Evolutionary conservation across 2,888 invertebrate genomes (phyloP), one percentile per base, ranked within the genome.

Genomic region (Erannis defoliaria): DNA sequence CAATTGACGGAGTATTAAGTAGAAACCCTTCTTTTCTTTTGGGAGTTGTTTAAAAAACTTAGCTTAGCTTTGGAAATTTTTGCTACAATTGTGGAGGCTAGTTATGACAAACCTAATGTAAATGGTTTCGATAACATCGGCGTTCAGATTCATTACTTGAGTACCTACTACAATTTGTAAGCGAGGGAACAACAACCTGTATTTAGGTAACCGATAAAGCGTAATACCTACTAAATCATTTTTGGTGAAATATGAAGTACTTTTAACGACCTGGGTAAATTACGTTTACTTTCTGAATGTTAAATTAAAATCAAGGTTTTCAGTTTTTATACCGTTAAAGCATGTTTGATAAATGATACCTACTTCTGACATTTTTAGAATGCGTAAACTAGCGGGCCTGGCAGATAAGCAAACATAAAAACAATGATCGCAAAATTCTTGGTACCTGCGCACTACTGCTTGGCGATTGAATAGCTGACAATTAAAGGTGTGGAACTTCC

Each of bases 51-150:
- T 12, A 5, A 19, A n/a, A 5, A 21, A 23, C 23, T 2, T 19
- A 23, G 14, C 42, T 19, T 12, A 46, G 18, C 5, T 5, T 31
- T 12, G 18, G 10, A 31, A 12, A 16, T 29, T 29, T 4, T 16
- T 1, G 23, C 10, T 21, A n/a, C 12, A 1, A 14, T 26, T 2
- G 21, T 50, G 35, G 37, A 38, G 16, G 10, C 37, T 16, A 26
- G n/a, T 14, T 23, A 23, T 26, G 5, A 37, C 9, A 14, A 37
- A 23, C 18, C 23, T 16, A 26, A 37, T 19, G 18, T 37, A 38
- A 46, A 55, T 53, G 53, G 21, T 55, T 46, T 9, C 14, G 55
- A 55, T 55, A 55, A 55, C 26, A 48, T 55, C 46, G 46, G 9
- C 31, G 37, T 19, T 23, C 18, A 48, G 55, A 56, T 48, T 40